Conservation (phyloP, 2,797 vertebrate species). For the Rhinophrynus dorsalis region DNA sequence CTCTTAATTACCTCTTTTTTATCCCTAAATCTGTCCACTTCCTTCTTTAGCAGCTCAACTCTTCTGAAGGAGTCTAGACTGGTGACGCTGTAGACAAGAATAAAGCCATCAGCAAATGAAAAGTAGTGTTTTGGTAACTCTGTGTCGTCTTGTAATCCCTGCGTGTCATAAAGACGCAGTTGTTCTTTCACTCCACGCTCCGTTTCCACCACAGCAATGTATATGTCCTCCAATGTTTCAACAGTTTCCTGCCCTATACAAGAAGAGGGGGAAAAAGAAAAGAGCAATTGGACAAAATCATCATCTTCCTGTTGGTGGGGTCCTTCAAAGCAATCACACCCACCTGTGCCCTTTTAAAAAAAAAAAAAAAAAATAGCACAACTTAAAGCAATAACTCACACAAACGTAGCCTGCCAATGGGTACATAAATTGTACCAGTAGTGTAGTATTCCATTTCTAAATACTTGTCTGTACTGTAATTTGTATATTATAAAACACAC, state of each 20-base stretch:
- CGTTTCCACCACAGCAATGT: constrained; percentile 89
- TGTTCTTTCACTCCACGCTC: constrained; percentile 91
- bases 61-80: constrained; percentile 87
- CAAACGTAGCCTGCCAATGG: too few species aligned
- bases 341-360: too few species aligned
- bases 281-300: neutral
- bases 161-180: constrained; percentile 89
- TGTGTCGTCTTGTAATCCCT: constrained; percentile 80
- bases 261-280: neutral
- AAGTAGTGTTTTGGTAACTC: constrained; percentile 93
- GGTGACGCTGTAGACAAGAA: constrained; percentile 91
- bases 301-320: too few species aligned
- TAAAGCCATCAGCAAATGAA: constrained; percentile 87
- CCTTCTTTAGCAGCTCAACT: constrained; percentile 88
- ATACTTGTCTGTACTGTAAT: too few species aligned
- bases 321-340: too few species aligned
- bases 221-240: constrained; percentile 93
- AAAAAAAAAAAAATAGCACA: too few species aligned
- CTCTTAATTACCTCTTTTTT: constrained; percentile 95
- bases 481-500: too few species aligned
- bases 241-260: constrained; percentile 77
- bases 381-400: too few species aligned
- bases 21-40: constrained; percentile 89
- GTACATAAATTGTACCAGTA: too few species aligned
- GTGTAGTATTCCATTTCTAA: too few species aligned